Conservation (phyloP, 1,140 invertebrate species). For the Vanessa tameamea region DNA sequence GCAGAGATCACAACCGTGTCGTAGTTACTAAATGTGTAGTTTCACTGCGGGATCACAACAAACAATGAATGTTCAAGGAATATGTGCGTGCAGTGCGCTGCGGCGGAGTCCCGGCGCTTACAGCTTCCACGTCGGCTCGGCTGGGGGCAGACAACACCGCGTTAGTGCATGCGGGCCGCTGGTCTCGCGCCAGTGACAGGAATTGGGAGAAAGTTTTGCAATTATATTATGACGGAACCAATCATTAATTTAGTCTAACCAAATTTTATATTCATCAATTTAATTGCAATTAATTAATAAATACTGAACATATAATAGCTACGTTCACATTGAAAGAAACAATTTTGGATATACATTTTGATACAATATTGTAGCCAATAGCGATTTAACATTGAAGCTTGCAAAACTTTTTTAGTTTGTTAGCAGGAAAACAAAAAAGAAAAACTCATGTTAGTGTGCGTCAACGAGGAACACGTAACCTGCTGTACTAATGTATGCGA, state of each 20-base stretch:
- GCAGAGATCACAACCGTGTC: slow-evolving; percentile 77
- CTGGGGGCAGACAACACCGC: slow-evolving; percentile 76
- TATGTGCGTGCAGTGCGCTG: slow-evolving; percentile 76
- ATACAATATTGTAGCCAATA: slow-evolving; percentile 41
- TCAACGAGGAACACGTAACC: slow-evolving; percentile 34
- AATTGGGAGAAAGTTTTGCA: slow-evolving; percentile 63
- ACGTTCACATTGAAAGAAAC: not conserved
- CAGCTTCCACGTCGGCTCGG: slow-evolving; percentile 73
- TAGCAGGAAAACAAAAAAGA: slow-evolving; percentile 53
- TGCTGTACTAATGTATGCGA: slow-evolving; percentile 21
- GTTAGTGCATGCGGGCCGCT: slow-evolving; percentile 72
- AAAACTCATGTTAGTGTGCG: slow-evolving; percentile 42
- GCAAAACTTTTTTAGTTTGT: slow-evolving; percentile 66
- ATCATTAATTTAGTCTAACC: slow-evolving; percentile 2
- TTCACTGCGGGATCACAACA: slow-evolving; percentile 79
- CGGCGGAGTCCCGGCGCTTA: slow-evolving; percentile 68
- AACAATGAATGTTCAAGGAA: slow-evolving; percentile 81
- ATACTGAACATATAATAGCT: slow-evolving; percentile 7
- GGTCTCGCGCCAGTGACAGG: slow-evolving; percentile 23
- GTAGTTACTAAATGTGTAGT: slow-evolving; percentile 76
- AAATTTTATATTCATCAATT: not conserved
- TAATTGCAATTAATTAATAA: slow-evolving; percentile 2
- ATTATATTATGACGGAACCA: slow-evolving; percentile 30
- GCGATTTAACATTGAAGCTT: slow-evolving; percentile 49
- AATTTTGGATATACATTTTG: slow-evolving; percentile 10